These are phyloP conservation scores for Drosophila anomelani DNA, from an alignment of 2,888 invertebrate genomes.

Conservation along the genomic window DNA sequence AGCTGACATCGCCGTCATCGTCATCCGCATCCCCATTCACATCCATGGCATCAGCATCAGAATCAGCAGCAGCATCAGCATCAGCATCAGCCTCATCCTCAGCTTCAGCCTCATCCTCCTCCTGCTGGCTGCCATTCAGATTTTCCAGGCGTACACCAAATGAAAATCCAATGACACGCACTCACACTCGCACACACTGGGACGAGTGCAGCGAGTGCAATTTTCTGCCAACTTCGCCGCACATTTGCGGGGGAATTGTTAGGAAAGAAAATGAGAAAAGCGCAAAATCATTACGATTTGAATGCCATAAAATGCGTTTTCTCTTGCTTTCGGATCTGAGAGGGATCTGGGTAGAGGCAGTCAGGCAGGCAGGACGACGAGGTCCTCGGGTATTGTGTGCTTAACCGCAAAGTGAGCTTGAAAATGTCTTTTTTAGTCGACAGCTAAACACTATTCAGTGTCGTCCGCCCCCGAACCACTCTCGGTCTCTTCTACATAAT, in stretches of 20 bases:
- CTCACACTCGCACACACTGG: constrained; percentile 18
- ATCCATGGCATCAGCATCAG: constrained; percentile 6
- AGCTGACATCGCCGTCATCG: constrained; percentile 25
- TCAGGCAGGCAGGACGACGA: not conserved
- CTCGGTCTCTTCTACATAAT: constrained; percentile 36
- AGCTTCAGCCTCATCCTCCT: constrained; percentile 10
- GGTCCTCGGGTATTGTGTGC: constrained; percentile 34
- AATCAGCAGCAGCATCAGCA: not conserved
- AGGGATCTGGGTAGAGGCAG: not conserved
- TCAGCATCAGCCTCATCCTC: not conserved
- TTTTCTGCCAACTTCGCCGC: constrained; percentile 55
- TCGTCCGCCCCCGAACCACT: not conserved
- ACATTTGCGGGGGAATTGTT: constrained; percentile 59
- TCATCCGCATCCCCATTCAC: constrained; percentile 11
- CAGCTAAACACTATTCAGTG: constrained; percentile 45
- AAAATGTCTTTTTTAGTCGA: constrained; percentile 50
- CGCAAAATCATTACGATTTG: constrained; percentile 66
- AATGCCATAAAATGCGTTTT: constrained; percentile 63
- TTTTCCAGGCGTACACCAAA: constrained; percentile 35
- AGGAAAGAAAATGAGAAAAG: constrained; percentile 57
- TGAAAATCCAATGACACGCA: constrained; percentile 47
- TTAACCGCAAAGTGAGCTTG: constrained; percentile 48
- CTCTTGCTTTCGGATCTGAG: not conserved
- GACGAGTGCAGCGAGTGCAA: constrained; percentile 48
- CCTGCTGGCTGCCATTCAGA: constrained; percentile 26